phyloP scores from a whole-genome alignment of 2,797 vertebrate genomes.

The Takifugu ocellatus region DNA sequence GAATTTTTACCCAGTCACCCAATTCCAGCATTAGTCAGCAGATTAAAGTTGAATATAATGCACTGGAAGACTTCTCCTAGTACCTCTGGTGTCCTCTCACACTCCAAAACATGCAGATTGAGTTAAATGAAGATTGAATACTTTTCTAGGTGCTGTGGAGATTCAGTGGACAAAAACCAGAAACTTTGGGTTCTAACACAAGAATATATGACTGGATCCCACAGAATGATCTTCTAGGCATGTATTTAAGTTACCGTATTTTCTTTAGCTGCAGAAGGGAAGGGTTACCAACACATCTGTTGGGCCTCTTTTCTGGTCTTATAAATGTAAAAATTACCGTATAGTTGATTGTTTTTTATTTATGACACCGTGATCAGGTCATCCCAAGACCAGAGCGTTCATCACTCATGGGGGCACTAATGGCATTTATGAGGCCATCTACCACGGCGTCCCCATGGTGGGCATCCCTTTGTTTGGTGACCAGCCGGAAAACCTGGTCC shows the following conservation, averaged over 20 bases:
- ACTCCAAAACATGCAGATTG: too few relatives aligned
- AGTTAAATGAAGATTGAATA: too few relatives aligned
- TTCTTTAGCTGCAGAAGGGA: too few relatives aligned
- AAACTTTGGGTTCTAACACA: constrained; percentile 82
- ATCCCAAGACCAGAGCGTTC: constrained; percentile 70
- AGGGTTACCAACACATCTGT: too few relatives aligned
- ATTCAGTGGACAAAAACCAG: constrained; percentile 81
- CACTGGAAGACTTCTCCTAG: too few relatives aligned
- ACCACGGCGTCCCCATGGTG: constrained; percentile 85
- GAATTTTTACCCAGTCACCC: too few relatives aligned
- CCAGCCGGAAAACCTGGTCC: constrained; percentile 83
- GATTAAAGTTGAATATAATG: too few relatives aligned
- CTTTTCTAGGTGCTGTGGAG: constrained; percentile 83
- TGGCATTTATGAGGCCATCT: constrained; percentile 89
- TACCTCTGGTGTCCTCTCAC: too few relatives aligned
- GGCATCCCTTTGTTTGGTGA: constrained; percentile 86
- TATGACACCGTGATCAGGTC: not conserved
- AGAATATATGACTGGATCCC: constrained; percentile 87
- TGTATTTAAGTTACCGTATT: not conserved
- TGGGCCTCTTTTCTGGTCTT: too few relatives aligned
- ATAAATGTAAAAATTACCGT: too few relatives aligned
- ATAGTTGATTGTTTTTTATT: too few relatives aligned
- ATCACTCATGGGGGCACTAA: constrained; percentile 80
- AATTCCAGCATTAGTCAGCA: too few relatives aligned
- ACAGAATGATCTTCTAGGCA: constrained; percentile 91